Evolutionary conservation across 2,888 invertebrate species (phyloP).

Genomic region (Clitarchus hookeri): DNA sequence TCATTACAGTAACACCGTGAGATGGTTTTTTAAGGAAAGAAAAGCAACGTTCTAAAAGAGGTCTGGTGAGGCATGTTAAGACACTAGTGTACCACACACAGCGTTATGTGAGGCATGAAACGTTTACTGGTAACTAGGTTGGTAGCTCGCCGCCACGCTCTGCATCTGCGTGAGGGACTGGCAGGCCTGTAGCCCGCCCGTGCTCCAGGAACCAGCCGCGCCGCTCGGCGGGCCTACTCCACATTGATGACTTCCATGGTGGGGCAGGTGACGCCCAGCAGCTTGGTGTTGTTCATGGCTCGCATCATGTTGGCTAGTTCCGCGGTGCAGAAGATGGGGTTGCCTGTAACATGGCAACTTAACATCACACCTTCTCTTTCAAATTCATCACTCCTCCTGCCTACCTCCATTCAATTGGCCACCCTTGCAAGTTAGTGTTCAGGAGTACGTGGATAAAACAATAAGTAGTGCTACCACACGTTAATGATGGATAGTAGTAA

Average conservation of each 20-base stretch:
- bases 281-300: constrained; percentile 70
- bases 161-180: not conserved
- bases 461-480: too few relatives aligned
- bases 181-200: not conserved
- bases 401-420: too few relatives aligned
- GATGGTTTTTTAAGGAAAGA: not conserved
- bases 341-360: constrained; percentile 63
- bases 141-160: too few relatives aligned
- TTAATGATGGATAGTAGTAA: too few relatives aligned
- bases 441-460: too few relatives aligned
- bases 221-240: not conserved
- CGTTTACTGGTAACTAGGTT: too few relatives aligned
- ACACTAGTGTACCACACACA: not conserved
- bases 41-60: not conserved
- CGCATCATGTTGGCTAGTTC: constrained; percentile 71
- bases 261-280: constrained; percentile 61
- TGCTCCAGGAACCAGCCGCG: too few relatives aligned
- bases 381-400: too few relatives aligned
- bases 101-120: too few relatives aligned
- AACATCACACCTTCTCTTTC: too few relatives aligned
- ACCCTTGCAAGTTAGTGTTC: too few relatives aligned
- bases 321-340: constrained; percentile 79
- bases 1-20: not conserved
- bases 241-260: not conserved
- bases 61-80: not conserved